Conservation (phyloP, 1,140 invertebrate genomes). For the Trichomalopsis sarcophagae region DNA sequence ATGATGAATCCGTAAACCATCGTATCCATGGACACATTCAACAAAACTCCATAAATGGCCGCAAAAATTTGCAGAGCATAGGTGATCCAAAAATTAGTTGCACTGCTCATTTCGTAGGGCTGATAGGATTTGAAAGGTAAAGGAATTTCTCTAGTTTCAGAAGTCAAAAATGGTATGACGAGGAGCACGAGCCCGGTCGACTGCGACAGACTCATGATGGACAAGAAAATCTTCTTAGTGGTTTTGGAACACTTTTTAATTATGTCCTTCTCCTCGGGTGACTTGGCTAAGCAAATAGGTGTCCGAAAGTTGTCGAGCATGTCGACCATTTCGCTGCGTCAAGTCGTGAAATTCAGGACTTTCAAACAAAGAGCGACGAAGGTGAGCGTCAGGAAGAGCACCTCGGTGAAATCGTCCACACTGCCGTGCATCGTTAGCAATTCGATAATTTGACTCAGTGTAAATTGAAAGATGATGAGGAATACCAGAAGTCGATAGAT, state of each 20-base stretch:
- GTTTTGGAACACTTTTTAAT: not conserved
- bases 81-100: not conserved
- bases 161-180: constrained; percentile 7
- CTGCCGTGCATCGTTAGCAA: not conserved
- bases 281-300: not conserved
- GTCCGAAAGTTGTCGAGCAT: constrained; percentile 27
- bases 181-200: not conserved
- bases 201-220: constrained; percentile 12
- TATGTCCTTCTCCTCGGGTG: constrained; percentile 21
- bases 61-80: constrained; percentile 40
- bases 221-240: constrained; percentile 12
- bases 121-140: constrained; percentile 44
- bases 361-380: constrained; percentile 36
- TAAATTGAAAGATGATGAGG: not conserved
- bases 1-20: constrained; percentile 58
- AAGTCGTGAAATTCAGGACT: constrained; percentile 26
- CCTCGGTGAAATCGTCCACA: constrained; percentile 29
- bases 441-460: constrained; percentile 17
- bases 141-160: not conserved
- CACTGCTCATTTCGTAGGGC: constrained; percentile 20
- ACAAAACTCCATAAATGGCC: constrained; percentile 53
- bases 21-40: constrained; percentile 62
- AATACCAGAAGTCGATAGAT: constrained; percentile 9
- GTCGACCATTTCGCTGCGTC: not conserved
- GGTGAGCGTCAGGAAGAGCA: constrained; percentile 30